Percentiles rank a stretch among this genome's conserved stretches.
phyloP scores from a whole-genome alignment of 2,888 invertebrate genomes.

The Prenolepis imparis region DNA sequence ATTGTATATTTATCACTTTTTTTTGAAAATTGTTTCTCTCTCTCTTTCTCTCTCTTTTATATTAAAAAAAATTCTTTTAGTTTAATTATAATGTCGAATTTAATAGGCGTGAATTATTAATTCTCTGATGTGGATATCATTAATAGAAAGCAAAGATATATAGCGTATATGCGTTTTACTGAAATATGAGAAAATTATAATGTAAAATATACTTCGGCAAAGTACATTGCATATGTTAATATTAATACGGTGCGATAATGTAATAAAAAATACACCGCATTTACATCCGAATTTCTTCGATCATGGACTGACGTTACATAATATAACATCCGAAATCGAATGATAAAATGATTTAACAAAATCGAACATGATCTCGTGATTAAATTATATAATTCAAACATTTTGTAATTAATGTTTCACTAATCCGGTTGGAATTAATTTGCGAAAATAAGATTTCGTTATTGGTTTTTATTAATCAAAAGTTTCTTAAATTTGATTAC shows the following conservation, averaged over 20 bases:
- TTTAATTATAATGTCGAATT: slow-evolving; percentile 14
- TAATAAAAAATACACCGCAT: slow-evolving; percentile 6
- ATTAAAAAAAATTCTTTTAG: background rate
- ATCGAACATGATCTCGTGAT: background rate
- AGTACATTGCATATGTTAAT: slow-evolving; percentile 27
- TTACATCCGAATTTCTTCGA: slow-evolving; percentile 53
- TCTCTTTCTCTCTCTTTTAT: background rate
- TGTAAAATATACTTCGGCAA: background rate
- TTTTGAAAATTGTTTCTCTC: background rate
- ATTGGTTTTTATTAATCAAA: background rate
- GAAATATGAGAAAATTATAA: slow-evolving; percentile 46
- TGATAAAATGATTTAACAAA: background rate
- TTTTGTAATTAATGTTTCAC: background rate
- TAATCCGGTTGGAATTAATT: background rate
- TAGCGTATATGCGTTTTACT: background rate
- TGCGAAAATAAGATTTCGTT: background rate
- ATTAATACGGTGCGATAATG: background rate
- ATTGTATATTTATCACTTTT: background rate
- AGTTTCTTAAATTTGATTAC: background rate
- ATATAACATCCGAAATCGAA: background rate
- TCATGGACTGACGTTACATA: background rate
- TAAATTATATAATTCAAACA: background rate
- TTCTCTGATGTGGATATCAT: slow-evolving; percentile 8
- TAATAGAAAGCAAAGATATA: slow-evolving; percentile 35
- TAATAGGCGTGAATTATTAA: background rate